Evolutionary conservation across 2,113 vertebrate genomes (phyloP).

Genomic region (Scolopax mira): DNA sequence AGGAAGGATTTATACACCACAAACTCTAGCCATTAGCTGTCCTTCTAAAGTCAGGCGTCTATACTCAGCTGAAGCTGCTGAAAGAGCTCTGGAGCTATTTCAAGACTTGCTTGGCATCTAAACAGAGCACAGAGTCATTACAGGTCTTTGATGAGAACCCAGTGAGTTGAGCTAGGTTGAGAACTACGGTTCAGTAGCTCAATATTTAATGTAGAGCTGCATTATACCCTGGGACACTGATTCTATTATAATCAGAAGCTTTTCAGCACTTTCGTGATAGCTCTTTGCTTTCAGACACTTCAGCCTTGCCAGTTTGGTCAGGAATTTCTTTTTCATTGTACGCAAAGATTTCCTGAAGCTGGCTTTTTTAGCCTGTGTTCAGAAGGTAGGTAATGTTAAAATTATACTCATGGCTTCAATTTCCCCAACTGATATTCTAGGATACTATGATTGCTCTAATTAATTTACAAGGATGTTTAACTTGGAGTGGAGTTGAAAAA

Average conservation of each 20-base stretch:
- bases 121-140: background rate
- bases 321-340: background rate
- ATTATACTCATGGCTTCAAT: background rate
- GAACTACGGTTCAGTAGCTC: background rate
- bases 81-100: conserved; percentile 26
- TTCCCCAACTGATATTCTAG: background rate
- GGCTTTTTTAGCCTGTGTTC: background rate
- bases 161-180: background rate
- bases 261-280: background rate
- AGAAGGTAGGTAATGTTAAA: background rate
- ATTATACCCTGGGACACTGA: conserved; percentile 12
- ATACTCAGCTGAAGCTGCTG: background rate
- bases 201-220: background rate
- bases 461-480: conserved; percentile 27
- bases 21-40: background rate
- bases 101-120: background rate
- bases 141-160: conserved; percentile 4
- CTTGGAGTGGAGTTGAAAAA: background rate
- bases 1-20: background rate
- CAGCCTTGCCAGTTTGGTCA: background rate
- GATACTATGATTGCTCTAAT: conserved; percentile 10
- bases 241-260: conserved; percentile 5
- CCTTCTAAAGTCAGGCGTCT: background rate
- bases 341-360: background rate
- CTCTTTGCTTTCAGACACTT: conserved; percentile 2